A percentile compares a stretch with the other conserved stretches of the same genome.
phyloP scores from a whole-genome alignment of 2,888 invertebrate genomes.

The Euclidia mi region DNA sequence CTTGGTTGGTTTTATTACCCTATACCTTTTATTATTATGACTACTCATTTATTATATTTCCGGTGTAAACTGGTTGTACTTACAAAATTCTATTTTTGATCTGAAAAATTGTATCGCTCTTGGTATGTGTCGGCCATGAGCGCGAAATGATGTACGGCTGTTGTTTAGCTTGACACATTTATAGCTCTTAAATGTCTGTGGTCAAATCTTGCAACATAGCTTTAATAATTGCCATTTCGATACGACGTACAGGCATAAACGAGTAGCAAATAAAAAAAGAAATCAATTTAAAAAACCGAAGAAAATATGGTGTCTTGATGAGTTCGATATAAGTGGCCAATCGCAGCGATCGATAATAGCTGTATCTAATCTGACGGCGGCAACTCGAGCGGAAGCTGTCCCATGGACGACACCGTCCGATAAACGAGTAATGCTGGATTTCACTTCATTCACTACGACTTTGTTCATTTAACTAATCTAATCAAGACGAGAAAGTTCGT shows the following conservation, averaged over 20 bases:
- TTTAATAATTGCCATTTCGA: too few species aligned
- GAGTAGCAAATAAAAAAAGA: background rate
- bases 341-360: slow-evolving; percentile 46
- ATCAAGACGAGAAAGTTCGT: slow-evolving; percentile 31
- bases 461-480: slow-evolving; percentile 12
- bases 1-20: too few species aligned
- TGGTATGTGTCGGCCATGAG: background rate
- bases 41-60: too few species aligned
- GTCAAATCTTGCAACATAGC: background rate
- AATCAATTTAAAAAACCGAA: background rate
- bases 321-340: slow-evolving; percentile 44
- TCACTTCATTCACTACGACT: slow-evolving; percentile 30
- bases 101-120: too few species aligned
- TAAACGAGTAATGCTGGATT: slow-evolving; percentile 42
- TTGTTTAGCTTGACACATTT: slow-evolving; percentile 1
- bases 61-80: too few species aligned
- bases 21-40: too few species aligned
- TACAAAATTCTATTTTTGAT: too few species aligned
- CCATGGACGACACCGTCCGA: slow-evolving; percentile 48
- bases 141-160: background rate
- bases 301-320: slow-evolving; percentile 6
- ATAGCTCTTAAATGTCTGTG: background rate
- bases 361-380: slow-evolving; percentile 61
- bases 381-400: slow-evolving; percentile 69
- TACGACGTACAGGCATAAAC: too few species aligned